Evolutionary conservation across 2,797 vertebrate species (phyloP), one percentile per base, ranked within the genome.

Genomic region (Acipenser ruthenus): DNA sequence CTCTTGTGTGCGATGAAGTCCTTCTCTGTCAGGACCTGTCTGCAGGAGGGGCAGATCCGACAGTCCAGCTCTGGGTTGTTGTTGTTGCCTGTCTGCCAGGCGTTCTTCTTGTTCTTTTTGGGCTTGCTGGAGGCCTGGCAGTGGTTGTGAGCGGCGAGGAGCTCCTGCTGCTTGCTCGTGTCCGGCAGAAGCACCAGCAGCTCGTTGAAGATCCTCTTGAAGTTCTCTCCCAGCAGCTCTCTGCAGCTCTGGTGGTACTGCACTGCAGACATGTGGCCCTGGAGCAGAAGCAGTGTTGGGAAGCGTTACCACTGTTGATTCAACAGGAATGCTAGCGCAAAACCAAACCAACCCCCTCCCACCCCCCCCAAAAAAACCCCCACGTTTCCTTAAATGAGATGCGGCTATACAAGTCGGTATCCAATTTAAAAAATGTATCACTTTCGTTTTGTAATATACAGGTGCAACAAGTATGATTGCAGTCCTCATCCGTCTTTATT

Each of bases 221-320:
- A 97, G 87, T 93, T 88, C 0, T 95, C 93, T 0, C 96, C 96
- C 0, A 99, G 91, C 69, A 99, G 88, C 4, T 96, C 92, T 67
- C 93, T 87, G 74, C 97, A 99, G 76, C 92, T 94, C 76, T 76
- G 81, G 80, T 99, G 95, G 75, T 99, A 99, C 78, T 95, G 88
- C 0, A 85, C 88, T 0, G 95, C 97, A 1, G 95, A 90, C 48
- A 98, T 93, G 72, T 92, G 70, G 13, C 95, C 92, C 96, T 99
- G 78, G 53, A 58, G 51, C 15, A 50, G 18, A 49, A 64, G 7
- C 11, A 50, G 60, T 37, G 23, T 37, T 37, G 23, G 23, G 23
- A 37, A 37, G 15, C 15, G 15, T 18, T 18, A 18, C 15, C 15
- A 18, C 15, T 18, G 15, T 1, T 18, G 15, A 18, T 18, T 18